phyloP scores from a whole-genome alignment of 2,888 invertebrate genomes.

The Patella caerulea region DNA sequence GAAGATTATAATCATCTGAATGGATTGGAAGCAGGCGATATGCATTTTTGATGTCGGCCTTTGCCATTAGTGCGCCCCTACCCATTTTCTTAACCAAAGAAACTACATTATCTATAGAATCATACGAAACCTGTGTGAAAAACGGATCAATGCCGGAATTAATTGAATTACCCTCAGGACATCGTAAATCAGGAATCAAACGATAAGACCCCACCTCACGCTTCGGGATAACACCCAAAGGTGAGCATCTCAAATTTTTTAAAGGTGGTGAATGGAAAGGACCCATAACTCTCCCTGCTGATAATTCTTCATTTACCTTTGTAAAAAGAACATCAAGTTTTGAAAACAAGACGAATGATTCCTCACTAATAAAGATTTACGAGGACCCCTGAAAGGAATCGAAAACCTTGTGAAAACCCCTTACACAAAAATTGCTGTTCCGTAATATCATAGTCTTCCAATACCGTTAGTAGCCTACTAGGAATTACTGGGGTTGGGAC shows the following conservation, averaged over 20 bases:
- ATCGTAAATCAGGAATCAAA: not conserved
- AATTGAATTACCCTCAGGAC: not conserved
- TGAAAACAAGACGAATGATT: not conserved
- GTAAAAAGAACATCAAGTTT: not conserved
- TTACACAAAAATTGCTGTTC: not conserved
- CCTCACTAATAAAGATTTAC: not conserved
- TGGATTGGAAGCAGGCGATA: not conserved
- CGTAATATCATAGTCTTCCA: not conserved
- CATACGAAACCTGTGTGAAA: not conserved
- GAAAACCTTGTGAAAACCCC: not conserved
- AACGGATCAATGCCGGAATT: not conserved
- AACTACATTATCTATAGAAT: not conserved
- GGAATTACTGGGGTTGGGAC: not conserved
- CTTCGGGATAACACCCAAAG: not conserved
- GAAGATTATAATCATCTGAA: too few relatives aligned
- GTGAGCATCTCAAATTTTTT: not conserved
- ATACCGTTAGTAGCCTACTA: not conserved
- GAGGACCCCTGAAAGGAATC: not conserved
- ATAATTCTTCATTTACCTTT: not conserved
- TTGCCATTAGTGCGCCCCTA: not conserved
- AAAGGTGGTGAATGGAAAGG: not conserved
- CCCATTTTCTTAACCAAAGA: not conserved
- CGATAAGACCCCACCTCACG: not conserved
- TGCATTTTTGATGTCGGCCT: conserved; percentile 11
- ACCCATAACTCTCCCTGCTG: not conserved